Evolutionary conservation across 2,113 vertebrate genomes (phyloP).

Genomic region (Odontophorus gujanensis): DNA sequence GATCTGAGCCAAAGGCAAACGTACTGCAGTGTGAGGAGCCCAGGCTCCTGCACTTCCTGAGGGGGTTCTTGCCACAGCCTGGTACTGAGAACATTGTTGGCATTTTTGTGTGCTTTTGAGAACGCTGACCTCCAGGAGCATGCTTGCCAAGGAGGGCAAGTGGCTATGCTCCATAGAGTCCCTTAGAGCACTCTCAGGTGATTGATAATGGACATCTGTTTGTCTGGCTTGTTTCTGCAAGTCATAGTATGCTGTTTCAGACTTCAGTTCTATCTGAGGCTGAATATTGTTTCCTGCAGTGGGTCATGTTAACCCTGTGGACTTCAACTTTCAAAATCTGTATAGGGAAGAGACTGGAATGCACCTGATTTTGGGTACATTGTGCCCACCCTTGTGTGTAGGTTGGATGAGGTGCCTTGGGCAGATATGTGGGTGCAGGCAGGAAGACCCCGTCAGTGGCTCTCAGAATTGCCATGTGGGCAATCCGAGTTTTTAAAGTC

Average conservation of each 20-base stretch:
- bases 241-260: neutral
- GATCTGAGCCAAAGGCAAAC: neutral
- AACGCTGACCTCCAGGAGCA: neutral
- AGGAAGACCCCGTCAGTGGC: rapidly evolving
- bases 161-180: rapidly evolving
- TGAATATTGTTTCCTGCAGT: neutral
- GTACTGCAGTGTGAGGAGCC: neutral
- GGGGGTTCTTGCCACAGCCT: neutral
- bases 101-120: neutral
- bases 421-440: neutral
- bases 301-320: neutral
- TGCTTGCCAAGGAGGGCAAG: neutral
- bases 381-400: rapidly evolving
- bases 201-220: neutral
- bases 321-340: neutral
- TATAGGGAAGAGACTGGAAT: neutral
- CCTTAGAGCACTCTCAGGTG: neutral
- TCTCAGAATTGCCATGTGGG: neutral
- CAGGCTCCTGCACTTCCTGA: neutral
- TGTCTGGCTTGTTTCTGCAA: neutral
- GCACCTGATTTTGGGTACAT: neutral
- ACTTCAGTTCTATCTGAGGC: neutral
- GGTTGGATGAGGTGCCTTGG: neutral
- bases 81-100: neutral
- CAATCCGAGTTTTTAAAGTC: rapidly evolving